phyloP scores from a whole-genome alignment of 2,888 invertebrate genomes.

The Palloptera scutellata region DNA sequence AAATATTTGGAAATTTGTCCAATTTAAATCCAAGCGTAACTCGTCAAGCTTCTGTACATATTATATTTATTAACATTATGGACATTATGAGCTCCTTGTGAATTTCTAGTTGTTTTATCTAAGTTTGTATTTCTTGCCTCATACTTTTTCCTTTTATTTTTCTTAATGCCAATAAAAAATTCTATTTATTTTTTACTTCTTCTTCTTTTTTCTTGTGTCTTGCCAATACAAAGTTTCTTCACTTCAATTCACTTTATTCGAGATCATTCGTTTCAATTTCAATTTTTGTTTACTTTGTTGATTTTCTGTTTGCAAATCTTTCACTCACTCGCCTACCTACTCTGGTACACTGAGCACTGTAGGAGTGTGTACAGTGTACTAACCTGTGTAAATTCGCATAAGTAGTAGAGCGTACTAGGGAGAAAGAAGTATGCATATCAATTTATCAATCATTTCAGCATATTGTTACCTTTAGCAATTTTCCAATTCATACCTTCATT shows the following conservation, averaged over 20 bases:
- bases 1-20: no score
- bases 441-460: slow-evolving; percentile 51
- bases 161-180: not conserved
- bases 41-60: no score
- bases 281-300: slow-evolving; percentile 30
- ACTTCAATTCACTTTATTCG: not conserved
- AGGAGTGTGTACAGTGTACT: no score
- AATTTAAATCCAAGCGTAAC: no score
- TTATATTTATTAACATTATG: no score
- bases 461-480: slow-evolving; percentile 22
- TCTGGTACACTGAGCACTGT: no score
- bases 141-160: no score
- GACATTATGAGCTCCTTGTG: no score
- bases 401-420: no score
- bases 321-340: slow-evolving; percentile 30
- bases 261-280: slow-evolving; percentile 20
- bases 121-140: no score
- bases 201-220: slow-evolving; percentile 15
- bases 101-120: no score
- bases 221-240: slow-evolving; percentile 8
- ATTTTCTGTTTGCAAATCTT: slow-evolving; percentile 47
- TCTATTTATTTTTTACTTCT: slow-evolving; percentile 3
- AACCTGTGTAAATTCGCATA: no score
- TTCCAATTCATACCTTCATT: slow-evolving; percentile 27
- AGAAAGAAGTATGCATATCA: slow-evolving; percentile 46